phyloP scores from a whole-genome alignment of 2,113 vertebrate species.

The Bujurquina vittata region DNA sequence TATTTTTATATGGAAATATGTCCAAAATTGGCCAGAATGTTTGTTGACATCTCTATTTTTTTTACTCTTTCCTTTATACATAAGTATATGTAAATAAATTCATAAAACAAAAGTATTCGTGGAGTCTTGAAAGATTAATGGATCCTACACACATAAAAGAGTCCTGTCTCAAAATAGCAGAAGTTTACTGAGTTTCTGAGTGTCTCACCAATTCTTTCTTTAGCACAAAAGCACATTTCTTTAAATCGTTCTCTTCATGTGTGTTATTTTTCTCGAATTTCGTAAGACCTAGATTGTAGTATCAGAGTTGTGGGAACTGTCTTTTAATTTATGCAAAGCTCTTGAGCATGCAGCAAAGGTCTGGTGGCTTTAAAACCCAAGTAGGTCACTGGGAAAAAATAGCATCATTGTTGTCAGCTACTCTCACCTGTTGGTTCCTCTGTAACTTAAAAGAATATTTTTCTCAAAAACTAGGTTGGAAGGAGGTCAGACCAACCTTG shows the following conservation, averaged over 20 bases:
- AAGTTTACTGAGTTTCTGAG: not conserved
- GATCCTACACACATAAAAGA: too few species aligned
- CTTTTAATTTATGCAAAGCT: slow-evolving; percentile 27
- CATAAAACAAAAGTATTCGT: not conserved
- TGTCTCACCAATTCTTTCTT: not conserved
- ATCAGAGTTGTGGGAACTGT: not conserved
- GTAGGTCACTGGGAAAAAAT: slow-evolving; percentile 63
- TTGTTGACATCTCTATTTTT: too few species aligned
- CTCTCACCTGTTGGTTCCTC: slow-evolving; percentile 62
- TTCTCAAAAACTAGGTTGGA: slow-evolving; percentile 51
- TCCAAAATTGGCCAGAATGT: not conserved
- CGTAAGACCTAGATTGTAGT: slow-evolving; percentile 16
- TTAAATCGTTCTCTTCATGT: not conserved
- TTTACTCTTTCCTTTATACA: not conserved
- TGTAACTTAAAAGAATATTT: slow-evolving; percentile 41
- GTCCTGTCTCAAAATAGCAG: not conserved
- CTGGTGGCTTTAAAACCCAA: slow-evolving; percentile 45
- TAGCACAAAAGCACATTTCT: not conserved
- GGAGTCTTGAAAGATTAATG: too few species aligned
- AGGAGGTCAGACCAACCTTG: slow-evolving; percentile 61
- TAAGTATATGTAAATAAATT: not conserved
- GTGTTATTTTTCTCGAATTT: slow-evolving; percentile 12
- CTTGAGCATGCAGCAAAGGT: slow-evolving; percentile 39
- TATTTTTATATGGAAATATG: not conserved
- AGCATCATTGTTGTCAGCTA: slow-evolving; percentile 64